Base-by-base conservation (phyloP, 2,888 invertebrate species). In the Phyto melanocephala region DNA sequence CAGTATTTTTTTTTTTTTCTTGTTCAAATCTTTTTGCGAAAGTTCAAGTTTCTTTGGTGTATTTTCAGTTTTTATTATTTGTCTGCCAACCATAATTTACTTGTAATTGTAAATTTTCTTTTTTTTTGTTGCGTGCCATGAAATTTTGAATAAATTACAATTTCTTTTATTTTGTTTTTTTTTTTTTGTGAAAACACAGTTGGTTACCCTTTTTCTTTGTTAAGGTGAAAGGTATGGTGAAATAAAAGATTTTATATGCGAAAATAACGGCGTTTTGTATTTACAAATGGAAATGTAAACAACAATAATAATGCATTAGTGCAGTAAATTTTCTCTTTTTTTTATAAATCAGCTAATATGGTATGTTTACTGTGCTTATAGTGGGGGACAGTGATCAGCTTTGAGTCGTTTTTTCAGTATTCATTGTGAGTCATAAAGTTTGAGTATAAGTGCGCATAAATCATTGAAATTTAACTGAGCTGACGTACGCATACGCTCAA, bases 41-140 rank as follows among this genome's bases (percentile, higher is more conserved):
- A 82, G 82, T 82, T 82, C 82, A 82, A 82, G 82, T 82, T 82
- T 79, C 82, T 71, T 78, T 81, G 35, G 72, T 56, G 72, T 62
- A 45, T 65, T 75, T 65, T 65, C n/a, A n/a, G 35, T 22, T 54
- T 28, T 65, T 35, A 58, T 65, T 50, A 11, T 54, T 60, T 75
- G 70, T 56, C 67, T 67, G 62, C 54, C 35, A 67, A 72, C 10
- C n/a, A 11, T 45, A 65, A 75, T 74, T 78, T 56, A 60, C 60
- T 42, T 56, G 1, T 35, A 42, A 50, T 63, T 71, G 74, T 67
- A 67, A 71, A 60, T 74, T 65, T 72, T 28, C 56, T 76, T 45
- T 45, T 74, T 35, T 24, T 62, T 33, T 33, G 50, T 78, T 78
- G 78, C 78, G 81, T 82, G 81, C 24, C 45, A 63, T 35, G 74